Conservation (phyloP, 2,113 vertebrate genomes). For the zebrafish (Danio rerio) region DNA sequence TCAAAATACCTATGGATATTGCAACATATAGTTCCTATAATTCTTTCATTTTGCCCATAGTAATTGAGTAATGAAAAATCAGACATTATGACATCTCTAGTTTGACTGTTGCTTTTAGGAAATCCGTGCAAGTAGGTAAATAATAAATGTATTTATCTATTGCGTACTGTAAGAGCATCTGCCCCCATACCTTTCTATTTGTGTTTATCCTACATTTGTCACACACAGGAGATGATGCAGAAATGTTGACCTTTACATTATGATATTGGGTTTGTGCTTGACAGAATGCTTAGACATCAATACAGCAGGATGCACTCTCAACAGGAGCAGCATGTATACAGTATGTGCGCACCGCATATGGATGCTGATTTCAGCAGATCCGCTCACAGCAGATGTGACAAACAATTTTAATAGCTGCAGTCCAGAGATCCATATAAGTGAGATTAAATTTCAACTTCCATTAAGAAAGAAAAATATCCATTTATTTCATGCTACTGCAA, state of each 20-base stretch:
- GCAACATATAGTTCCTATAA: too few relatives aligned
- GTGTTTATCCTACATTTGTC: background rate
- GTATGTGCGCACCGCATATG: background rate
- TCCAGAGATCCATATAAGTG: background rate
- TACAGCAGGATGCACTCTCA: conserved; percentile 5
- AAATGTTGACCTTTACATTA: conserved; percentile 1
- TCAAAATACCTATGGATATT: too few relatives aligned
- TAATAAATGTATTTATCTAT: too few relatives aligned
- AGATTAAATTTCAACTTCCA: background rate
- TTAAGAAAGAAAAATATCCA: conserved; percentile 8
- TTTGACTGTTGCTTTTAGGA: too few relatives aligned
- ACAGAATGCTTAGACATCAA: conserved; percentile 15
- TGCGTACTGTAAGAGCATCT: too few relatives aligned
- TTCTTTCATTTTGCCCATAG: too few relatives aligned
- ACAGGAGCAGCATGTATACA: background rate
- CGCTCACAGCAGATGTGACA: background rate
- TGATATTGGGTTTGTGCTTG: background rate
- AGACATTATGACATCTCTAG: too few relatives aligned
- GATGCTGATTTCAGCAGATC: background rate
- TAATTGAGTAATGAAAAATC: too few relatives aligned
- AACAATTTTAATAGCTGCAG: background rate
- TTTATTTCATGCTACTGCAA: background rate
- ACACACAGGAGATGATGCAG: background rate
- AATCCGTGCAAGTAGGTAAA: too few relatives aligned
- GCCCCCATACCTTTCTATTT: background rate